Conservation (phyloP, 2,888 invertebrate species). For the Tortricodes alternella region DNA sequence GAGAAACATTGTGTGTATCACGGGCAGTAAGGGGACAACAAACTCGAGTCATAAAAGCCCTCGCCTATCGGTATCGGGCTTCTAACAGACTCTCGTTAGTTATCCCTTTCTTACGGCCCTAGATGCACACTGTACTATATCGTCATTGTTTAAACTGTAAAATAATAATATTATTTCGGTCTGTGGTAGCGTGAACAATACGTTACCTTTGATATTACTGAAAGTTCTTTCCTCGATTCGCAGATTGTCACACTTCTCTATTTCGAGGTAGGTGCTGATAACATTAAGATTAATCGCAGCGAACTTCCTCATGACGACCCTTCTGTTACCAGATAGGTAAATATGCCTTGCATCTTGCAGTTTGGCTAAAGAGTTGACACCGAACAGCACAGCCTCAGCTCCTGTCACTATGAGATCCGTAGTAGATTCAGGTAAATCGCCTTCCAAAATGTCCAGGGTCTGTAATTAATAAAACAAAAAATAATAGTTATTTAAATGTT, state of each 20-base stretch:
- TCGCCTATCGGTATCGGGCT: no score
- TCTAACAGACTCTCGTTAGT: no score
- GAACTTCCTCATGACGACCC: constrained; percentile 80
- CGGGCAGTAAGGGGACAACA: no score
- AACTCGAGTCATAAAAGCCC: no score
- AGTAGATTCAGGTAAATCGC: constrained; percentile 82
- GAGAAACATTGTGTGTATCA: no score
- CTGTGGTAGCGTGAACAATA: constrained; percentile 31
- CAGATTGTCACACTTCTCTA: constrained; percentile 83
- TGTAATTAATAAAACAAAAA: constrained; percentile 51
- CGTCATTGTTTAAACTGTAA: no score
- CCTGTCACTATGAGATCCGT: constrained; percentile 83
- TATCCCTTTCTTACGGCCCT: no score
- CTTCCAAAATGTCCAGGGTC: constrained; percentile 72
- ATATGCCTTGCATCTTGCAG: constrained; percentile 81
- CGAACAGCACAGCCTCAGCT: constrained; percentile 79
- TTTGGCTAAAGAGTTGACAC: constrained; percentile 80
- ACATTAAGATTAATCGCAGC: constrained; percentile 84
- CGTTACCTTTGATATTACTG: constrained; percentile 80
- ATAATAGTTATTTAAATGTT: neutral
- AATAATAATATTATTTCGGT: no score
- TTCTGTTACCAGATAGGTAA: constrained; percentile 75
- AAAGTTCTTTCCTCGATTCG: constrained; percentile 85
- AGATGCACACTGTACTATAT: no score
- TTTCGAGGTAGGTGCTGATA: constrained; percentile 83